phyloP scores from a whole-genome alignment of 2,888 invertebrate genomes.

The Acleris emargana region DNA sequence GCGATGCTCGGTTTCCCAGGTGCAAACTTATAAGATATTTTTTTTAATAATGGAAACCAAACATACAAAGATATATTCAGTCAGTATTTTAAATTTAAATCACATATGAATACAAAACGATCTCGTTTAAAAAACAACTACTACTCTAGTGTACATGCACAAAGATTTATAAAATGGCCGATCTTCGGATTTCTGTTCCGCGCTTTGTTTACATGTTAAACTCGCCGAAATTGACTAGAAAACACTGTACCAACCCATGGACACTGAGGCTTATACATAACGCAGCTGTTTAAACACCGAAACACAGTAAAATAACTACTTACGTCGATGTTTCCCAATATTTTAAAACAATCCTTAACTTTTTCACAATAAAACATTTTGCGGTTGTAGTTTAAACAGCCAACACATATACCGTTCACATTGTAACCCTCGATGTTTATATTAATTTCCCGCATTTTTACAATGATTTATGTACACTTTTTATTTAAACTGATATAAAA shows the following conservation, averaged over 20 bases:
- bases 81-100: too few relatives aligned
- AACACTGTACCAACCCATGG: neutral
- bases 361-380: slow-evolving; percentile 66
- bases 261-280: slow-evolving; percentile 8
- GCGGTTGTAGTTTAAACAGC: slow-evolving; percentile 73
- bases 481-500: slow-evolving; percentile 41
- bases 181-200: slow-evolving; percentile 70
- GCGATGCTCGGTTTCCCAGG: too few relatives aligned
- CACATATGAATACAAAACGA: neutral
- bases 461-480: slow-evolving; percentile 23
- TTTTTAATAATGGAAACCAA: too few relatives aligned
- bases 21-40: too few relatives aligned
- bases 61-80: too few relatives aligned
- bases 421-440: slow-evolving; percentile 79
- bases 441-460: slow-evolving; percentile 73
- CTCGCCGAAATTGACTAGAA: slow-evolving; percentile 47
- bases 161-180: slow-evolving; percentile 47
- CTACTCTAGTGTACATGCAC: slow-evolving; percentile 22
- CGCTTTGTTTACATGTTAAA: slow-evolving; percentile 52
- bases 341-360: slow-evolving; percentile 63
- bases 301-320: slow-evolving; percentile 45
- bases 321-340: slow-evolving; percentile 72
- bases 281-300: neutral
- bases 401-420: slow-evolving; percentile 77
- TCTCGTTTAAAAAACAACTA: slow-evolving; percentile 6